Base-by-base conservation (phyloP, 2,888 invertebrate genomes). In the Caenorhabditis sp. region DNA sequence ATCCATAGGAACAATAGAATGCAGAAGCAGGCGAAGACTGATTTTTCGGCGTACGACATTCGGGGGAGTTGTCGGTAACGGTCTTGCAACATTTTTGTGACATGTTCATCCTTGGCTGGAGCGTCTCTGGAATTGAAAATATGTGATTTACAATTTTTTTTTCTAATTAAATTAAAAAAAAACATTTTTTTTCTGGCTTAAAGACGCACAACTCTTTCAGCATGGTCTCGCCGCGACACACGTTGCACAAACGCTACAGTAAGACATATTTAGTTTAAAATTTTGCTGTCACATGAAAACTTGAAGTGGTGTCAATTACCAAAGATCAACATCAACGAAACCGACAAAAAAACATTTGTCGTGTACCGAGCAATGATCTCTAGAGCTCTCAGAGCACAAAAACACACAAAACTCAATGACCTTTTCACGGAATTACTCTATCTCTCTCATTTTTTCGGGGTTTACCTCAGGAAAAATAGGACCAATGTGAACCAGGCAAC, bases 1-100 rank as follows among this genome's bases (percentile, higher is more conserved):
- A 95, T 93, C 92, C 95, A 96, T 84, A 95, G 90, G 62, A 93
- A 86, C 21, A 95, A 93, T 6, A 95, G 92, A n/a, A 93, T 79
- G 36, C 93, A 88, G 88, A 96, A 96, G 62, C 81, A 81, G 17
- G 59, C 58, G n/a, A 76, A 66, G 8, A 84, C 84, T 0, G 79
- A 78, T 36, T 79, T 78, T 69, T 84, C 84, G 14, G 83, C 82
- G 55, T 81, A 86, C 79, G 80, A 83, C 84, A 84, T 84, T 57
- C 77, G 63, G 26, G 85, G 86, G n/a, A 86, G 71, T 57, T 79
- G 75, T 19, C 77, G 68, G 62, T 81, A 83, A 19, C 82, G 66
- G 6, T 77, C 66, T 26, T 78, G 68, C 60, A 86, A 73, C 78
- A 85, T 76, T 53, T 76, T 62, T 10, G 77, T 83, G 57, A 85